Evolutionary conservation across 2,113 vertebrate species (phyloP), one percentile per base, ranked within the genome.

Genomic region (Pelobates fuscus): DNA sequence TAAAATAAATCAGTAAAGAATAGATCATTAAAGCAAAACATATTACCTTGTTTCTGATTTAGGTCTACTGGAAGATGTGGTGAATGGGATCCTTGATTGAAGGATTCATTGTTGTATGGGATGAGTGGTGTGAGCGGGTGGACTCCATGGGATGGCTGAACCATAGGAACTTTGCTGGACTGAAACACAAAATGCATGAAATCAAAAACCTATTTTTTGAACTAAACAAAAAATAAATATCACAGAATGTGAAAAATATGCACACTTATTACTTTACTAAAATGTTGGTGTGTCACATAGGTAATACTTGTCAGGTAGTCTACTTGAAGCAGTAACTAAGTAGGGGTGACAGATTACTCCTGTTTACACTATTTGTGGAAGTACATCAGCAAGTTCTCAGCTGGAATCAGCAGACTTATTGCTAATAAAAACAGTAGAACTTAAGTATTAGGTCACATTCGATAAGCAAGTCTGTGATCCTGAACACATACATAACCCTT

Each of bases 141-240:
- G 84, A 98, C 94, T 24, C 94, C 94, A 1, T 98, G 97, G 2
- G 95, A 89, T 8, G 96, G 94, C 88, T 99, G 97, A 57, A 94
- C 95, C 12, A 97, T 94, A 0, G 94, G 94, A 77, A 98, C 94
- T 82, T 99, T 99, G 91, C 94, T 96, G 78, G 96, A 95, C 97
- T 99, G 92, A 75, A 89, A 91, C 84, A 88, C 37, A 88, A 41
- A 88, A 77, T 20, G 27, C 46, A 52, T 44, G 41, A 69, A 27
- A 58, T n/a, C 30, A 17, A 21, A 60, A 18, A 52, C 15, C 7
- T 52, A 27, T 60, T 15, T 60, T 2, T 60, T 17, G 2, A 60
- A 57, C 46, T 8, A 15, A 37, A 6, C 32, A 37, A 37, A 37
- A 6, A 37, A 37, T 37, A 37, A 37, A 37, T 6, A 37, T 37